Conservation (phyloP, 1,140 invertebrate genomes). For the Bombus superbus region DNA sequence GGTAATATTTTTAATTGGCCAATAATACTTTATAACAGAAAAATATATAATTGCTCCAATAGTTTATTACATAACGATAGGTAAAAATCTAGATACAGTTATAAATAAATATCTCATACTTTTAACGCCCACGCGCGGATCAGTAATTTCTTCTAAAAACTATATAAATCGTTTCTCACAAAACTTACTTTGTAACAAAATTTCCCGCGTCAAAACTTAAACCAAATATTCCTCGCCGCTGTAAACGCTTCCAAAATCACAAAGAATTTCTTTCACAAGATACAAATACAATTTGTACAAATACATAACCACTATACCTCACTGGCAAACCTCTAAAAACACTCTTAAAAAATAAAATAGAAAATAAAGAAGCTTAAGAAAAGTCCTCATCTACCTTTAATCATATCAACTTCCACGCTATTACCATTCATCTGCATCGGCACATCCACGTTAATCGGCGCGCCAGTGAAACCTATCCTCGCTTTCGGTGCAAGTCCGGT, state of each 20-base stretch:
- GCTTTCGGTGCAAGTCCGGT: not conserved
- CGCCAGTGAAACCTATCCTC: constrained; percentile 23
- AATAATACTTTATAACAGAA: no score
- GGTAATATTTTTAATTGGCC: no score
- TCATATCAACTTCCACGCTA: constrained; percentile 40
- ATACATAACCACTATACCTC: no score
- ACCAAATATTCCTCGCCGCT: not conserved
- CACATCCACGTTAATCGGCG: not conserved
- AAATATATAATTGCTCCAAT: no score
- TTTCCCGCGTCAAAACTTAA: not conserved
- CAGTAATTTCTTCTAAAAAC: not conserved
- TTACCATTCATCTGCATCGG: constrained; percentile 10
- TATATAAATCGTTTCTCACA: not conserved
- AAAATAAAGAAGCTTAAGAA: not conserved
- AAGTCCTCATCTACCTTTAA: constrained; percentile 39
- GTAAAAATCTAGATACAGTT: not conserved
- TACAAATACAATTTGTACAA: not conserved
- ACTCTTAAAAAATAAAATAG: not conserved
- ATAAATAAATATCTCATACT: not conserved
- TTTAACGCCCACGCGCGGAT: not conserved
- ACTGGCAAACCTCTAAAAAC: not conserved
- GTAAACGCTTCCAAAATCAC: not conserved
- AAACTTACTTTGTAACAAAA: not conserved
- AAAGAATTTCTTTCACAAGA: not conserved
- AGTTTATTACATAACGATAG: not conserved